These are phyloP conservation scores for Rhinoderma darwinii DNA, from an alignment of 2,113 vertebrate genomes.

Conservation along the genomic window DNA sequence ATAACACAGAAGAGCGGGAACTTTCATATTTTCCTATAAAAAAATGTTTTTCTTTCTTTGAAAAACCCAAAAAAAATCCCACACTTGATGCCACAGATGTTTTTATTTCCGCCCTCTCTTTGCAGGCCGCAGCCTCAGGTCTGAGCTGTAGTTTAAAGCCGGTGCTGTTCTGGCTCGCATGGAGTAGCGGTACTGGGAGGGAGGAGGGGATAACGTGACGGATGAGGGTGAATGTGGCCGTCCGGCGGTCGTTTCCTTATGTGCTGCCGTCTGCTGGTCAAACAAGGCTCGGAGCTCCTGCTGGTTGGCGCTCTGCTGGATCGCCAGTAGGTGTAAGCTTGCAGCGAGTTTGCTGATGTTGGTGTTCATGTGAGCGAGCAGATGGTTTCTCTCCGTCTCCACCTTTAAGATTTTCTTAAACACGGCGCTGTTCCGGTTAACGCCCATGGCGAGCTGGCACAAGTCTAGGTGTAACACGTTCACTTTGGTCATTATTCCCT, in stretches of 20 bases:
- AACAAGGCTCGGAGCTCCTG: background rate
- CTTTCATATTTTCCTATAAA: background rate
- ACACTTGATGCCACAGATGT: background rate
- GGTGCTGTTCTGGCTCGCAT: background rate
- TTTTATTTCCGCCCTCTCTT: constrained; percentile 36
- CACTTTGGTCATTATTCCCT: constrained; percentile 30
- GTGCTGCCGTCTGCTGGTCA: background rate
- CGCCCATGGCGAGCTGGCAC: constrained; percentile 9
- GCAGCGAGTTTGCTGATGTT: constrained; percentile 18
- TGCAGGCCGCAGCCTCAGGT: background rate
- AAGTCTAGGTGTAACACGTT: constrained; percentile 17
- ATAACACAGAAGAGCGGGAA: background rate
- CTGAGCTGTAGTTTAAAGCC: background rate
- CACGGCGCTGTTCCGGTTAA: constrained; percentile 8
- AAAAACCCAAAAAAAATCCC: background rate
- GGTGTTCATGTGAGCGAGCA: constrained; percentile 28
- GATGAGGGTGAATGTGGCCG: background rate
- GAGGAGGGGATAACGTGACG: background rate
- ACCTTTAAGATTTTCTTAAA: constrained; percentile 25
- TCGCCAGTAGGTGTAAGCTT: constrained; percentile 3
- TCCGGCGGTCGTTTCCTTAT: background rate
- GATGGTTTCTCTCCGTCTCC: constrained; percentile 33
- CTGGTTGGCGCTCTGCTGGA: constrained; percentile 13
- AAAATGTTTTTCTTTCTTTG: background rate
- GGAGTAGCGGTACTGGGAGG: background rate